A percentile compares a stretch with the other conserved stretches of the same genome.
Conservation (phyloP, 1,140 invertebrate genomes). For the Megalopta genalis region DNA sequence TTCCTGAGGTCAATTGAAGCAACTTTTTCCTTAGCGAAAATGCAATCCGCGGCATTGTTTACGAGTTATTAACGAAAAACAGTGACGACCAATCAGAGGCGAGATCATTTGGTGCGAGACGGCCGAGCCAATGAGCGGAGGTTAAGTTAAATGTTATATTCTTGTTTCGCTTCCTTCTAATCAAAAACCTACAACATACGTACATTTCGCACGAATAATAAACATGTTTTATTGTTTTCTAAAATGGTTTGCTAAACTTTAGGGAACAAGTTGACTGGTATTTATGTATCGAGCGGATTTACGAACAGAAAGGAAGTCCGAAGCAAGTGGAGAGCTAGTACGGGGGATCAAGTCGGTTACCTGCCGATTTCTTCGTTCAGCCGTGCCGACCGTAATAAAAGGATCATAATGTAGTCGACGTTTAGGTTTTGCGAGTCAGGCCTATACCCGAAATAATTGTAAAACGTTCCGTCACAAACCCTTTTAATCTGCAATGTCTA, state of each 20-base stretch:
- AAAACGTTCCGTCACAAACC: neutral
- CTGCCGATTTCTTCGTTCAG: neutral
- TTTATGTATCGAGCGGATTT: neutral
- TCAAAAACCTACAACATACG: no score
- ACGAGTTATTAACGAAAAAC: no score
- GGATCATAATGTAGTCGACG: neutral
- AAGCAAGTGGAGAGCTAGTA: neutral
- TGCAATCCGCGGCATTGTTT: no score
- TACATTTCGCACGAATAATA: no score
- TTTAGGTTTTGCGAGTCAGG: neutral
- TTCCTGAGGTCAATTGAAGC: no score
- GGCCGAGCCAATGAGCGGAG: no score
- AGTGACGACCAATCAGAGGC: no score
- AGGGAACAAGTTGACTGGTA: neutral
- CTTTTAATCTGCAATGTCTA: neutral
- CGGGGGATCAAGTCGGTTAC: neutral
- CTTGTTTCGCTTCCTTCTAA: no score
- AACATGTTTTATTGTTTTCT: neutral
- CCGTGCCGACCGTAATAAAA: neutral
- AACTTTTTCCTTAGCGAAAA: no score
- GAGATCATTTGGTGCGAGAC: no score
- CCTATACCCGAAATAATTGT: neutral
- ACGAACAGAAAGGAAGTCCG: neutral
- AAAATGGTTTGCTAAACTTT: neutral
- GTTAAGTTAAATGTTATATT: no score